phyloP scores from a whole-genome alignment of 2,888 invertebrate species.

The Dynastes maya region DNA sequence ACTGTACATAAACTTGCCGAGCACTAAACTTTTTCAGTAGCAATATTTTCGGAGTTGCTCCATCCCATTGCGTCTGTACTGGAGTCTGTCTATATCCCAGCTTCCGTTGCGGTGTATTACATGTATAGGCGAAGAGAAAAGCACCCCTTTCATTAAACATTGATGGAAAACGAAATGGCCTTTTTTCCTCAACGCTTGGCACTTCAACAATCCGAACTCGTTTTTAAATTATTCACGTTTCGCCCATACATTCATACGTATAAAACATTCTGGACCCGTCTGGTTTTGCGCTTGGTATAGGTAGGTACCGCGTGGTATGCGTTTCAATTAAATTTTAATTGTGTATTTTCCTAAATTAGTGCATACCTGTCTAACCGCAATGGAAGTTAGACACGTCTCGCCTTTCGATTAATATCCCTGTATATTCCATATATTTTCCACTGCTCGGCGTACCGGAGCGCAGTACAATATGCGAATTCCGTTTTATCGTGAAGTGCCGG shows the following conservation, averaged over 20 bases:
- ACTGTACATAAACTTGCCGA: constrained; percentile 32
- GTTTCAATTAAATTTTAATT: constrained; percentile 40
- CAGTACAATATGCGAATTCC: constrained; percentile 20
- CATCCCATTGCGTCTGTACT: constrained; percentile 8
- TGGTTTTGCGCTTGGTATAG: background rate
- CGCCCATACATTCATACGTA: background rate
- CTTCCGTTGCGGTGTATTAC: constrained; percentile 6
- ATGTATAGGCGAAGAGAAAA: background rate
- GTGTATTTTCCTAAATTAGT: constrained; percentile 43
- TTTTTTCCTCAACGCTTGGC: constrained; percentile 40
- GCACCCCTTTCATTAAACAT: constrained; percentile 41
- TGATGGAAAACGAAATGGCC: constrained; percentile 43
- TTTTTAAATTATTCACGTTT: constrained; percentile 43
- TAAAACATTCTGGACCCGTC: background rate
- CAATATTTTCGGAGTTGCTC: constrained; percentile 32
- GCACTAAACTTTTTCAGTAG: constrained; percentile 40
- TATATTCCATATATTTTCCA: background rate
- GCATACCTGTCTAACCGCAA: constrained; percentile 39
- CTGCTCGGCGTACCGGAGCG: background rate
- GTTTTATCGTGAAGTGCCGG: constrained; percentile 43
- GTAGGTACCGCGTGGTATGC: constrained; percentile 19
- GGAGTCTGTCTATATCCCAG: background rate
- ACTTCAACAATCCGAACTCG: constrained; percentile 45
- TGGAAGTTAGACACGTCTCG: constrained; percentile 13
- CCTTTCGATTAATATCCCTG: constrained; percentile 19